These are phyloP conservation scores for Macrotrachela quadricornifera DNA, from an alignment of 1,140 invertebrate genomes.

Conservation along the genomic window DNA sequence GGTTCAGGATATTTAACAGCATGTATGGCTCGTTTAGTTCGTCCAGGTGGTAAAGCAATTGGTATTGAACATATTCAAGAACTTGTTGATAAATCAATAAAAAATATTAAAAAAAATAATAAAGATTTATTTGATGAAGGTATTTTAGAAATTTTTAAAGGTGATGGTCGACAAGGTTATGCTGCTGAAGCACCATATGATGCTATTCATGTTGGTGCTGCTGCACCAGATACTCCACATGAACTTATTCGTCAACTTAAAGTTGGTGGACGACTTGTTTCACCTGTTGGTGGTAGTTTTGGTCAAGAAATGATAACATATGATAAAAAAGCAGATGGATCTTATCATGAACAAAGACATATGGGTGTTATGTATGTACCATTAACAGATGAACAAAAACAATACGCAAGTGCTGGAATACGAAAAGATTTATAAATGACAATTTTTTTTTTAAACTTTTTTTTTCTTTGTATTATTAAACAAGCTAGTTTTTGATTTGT, in stretches of 20 bases:
- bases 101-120: slow-evolving; percentile 54
- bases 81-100: slow-evolving; percentile 47
- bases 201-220: slow-evolving; percentile 81
- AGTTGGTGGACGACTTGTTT: slow-evolving; percentile 63
- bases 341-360: slow-evolving; percentile 47
- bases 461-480: no score
- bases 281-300: slow-evolving; percentile 51
- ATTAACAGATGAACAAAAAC: slow-evolving; percentile 60
- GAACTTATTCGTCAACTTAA: slow-evolving; percentile 48
- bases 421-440: no score
- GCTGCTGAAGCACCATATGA: slow-evolving; percentile 52
- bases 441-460: no score
- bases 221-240: slow-evolving; percentile 51
- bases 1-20: slow-evolving; percentile 82
- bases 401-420: slow-evolving; percentile 17
- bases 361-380: slow-evolving; percentile 95
- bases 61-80: slow-evolving; percentile 81
- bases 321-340: slow-evolving; percentile 59
- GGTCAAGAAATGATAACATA: slow-evolving; percentile 33
- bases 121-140: slow-evolving; percentile 22
- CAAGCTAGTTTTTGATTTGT: no score
- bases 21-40: slow-evolving; percentile 53
- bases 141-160: slow-evolving; percentile 29
- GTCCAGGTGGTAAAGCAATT: slow-evolving; percentile 48
- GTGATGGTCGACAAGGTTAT: slow-evolving; percentile 62